Conservation (phyloP, 2,888 invertebrate species). For the Amphipoea oculea region DNA sequence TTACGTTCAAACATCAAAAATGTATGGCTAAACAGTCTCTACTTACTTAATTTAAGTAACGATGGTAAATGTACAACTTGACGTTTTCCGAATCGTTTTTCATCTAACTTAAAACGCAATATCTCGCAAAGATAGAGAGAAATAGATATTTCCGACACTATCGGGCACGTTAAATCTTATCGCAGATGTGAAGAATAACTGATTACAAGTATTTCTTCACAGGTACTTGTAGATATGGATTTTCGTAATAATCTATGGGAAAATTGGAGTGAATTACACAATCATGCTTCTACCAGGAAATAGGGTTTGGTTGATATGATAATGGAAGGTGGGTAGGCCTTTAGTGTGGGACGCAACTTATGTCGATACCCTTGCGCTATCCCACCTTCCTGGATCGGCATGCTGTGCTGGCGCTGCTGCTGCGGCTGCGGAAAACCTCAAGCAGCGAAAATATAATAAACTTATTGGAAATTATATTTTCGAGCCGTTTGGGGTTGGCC, state of each 20-base stretch:
- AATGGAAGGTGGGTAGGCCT: no score
- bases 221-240: slow-evolving; percentile 54
- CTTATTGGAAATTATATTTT: no score
- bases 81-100: slow-evolving; percentile 5
- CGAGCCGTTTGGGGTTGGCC: no score
- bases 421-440: no score
- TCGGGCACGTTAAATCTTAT: slow-evolving; percentile 59
- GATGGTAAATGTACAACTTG: not conserved
- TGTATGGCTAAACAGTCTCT: no score
- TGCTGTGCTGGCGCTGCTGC: no score
- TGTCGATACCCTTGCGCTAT: no score
- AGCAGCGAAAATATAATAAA: no score
- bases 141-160: slow-evolving; percentile 48
- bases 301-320: not conserved
- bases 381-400: no score
- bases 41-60: no score
- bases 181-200: slow-evolving; percentile 33
- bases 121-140: slow-evolving; percentile 41
- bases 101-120: slow-evolving; percentile 28
- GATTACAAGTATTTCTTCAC: slow-evolving; percentile 57
- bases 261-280: slow-evolving; percentile 41
- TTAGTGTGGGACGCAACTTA: no score
- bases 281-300: slow-evolving; percentile 20
- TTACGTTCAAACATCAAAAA: no score
- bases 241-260: slow-evolving; percentile 59